Evolutionary conservation across 2,113 vertebrate genomes (phyloP).

Genomic region (Grammomys surdaster): DNA sequence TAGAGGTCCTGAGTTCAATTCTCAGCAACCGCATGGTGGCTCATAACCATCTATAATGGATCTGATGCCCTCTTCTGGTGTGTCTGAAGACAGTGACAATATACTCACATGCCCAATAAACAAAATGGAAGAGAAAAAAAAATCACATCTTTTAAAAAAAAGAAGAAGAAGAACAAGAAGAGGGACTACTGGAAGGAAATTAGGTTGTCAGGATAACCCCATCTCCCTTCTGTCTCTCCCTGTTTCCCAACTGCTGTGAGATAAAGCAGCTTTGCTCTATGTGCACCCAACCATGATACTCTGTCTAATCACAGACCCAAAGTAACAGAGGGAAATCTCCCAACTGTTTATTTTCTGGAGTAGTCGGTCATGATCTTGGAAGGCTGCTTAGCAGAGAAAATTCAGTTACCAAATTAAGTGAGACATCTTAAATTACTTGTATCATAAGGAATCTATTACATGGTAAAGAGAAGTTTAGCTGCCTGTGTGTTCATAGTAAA

Average conservation of each 20-base stretch:
- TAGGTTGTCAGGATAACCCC: neutral
- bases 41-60: too few species aligned
- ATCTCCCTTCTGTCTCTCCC: neutral
- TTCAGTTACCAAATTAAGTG: slow-evolving; percentile 12
- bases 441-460: slow-evolving; percentile 38
- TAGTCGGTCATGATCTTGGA: neutral
- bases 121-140: too few species aligned
- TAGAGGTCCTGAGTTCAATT: too few species aligned
- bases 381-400: neutral
- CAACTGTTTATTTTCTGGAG: neutral
- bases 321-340: neutral
- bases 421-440: slow-evolving; percentile 45
- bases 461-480: slow-evolving; percentile 18
- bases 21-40: too few species aligned
- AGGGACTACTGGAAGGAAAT: neutral
- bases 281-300: neutral
- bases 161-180: too few species aligned
- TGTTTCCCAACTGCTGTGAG: neutral
- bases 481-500: slow-evolving; percentile 18
- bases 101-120: too few species aligned
- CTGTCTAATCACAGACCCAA: neutral
- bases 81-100: too few species aligned
- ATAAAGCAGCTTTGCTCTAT: neutral
- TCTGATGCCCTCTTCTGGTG: too few species aligned
- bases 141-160: too few species aligned